Evolutionary conservation across 1,140 invertebrate genomes (phyloP), one percentile per base, ranked within the genome.

Genomic region (Drosophila subpulchrella): DNA sequence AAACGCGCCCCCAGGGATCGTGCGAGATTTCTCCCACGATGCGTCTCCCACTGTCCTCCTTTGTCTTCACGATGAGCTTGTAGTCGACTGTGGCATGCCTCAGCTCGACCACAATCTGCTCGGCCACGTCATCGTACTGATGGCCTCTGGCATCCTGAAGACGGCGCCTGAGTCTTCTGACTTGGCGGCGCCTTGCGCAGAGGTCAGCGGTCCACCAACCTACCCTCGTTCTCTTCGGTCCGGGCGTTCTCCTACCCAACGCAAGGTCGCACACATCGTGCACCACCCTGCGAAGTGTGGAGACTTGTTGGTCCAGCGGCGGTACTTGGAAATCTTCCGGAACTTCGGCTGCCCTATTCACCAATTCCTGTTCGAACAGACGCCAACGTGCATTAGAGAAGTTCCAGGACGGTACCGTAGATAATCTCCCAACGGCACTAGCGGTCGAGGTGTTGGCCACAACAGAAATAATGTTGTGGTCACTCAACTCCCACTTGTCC

Each of bases 1-100:
- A 71, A 15, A 57, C 60, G 27, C 47, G 56, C 17, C 65, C 59
- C 56, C 56, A 74, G 50, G 60, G 55, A 41, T 75, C 71, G n/a
- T 71, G 24, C 3, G 13, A 17, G 27, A 72, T 42, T 4, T 65
- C 56, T 47, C 41, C 36, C 13, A 81, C 57, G 56, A 81, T 74
- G 7, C 34, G 13, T 17, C 53, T 42, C 70, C 48, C 68, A 27
- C 57, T 20, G 0, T 81, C 48, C 30, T 68, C 66, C 12, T 75
- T 78, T 0, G 57, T 27, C 38, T 7, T 48, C 20, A 60, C 36
- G 15, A 63, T 65, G 5, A 62, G 51, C n/a, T 75, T 75, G 17
- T 54, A 75, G 10, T 58, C 20, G 17, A 41, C 34, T 5, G 39
- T 17, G 27, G 51, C 6, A 30, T 6, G 44, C 47, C 58, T 41